Evolutionary conservation across 1,140 invertebrate species (phyloP).

Genomic region (Ericerus pela): DNA sequence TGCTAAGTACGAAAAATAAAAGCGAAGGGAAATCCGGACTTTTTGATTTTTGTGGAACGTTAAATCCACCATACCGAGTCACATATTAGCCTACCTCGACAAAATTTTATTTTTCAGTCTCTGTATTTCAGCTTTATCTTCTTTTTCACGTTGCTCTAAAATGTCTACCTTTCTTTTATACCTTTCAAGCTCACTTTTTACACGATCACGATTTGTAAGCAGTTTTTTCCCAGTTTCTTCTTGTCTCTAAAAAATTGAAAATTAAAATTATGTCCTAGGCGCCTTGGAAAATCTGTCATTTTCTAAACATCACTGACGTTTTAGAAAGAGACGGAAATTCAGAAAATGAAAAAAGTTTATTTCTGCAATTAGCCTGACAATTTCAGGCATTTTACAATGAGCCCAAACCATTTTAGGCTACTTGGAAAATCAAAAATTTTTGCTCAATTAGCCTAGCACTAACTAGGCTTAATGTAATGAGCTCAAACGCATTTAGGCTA

Average conservation of each 20-base stretch:
- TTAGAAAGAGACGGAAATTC: too few relatives aligned
- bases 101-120: conserved; percentile 27
- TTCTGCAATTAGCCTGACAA: too few relatives aligned
- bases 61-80: neutral
- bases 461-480: too few relatives aligned
- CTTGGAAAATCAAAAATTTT: too few relatives aligned
- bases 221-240: conserved; percentile 15
- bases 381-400: too few relatives aligned
- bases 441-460: too few relatives aligned
- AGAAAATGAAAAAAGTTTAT: too few relatives aligned
- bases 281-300: too few relatives aligned
- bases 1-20: neutral
- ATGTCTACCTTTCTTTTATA: conserved; percentile 36
- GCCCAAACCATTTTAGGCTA: too few relatives aligned
- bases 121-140: conserved; percentile 28
- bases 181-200: conserved; percentile 35
- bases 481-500: too few relatives aligned
- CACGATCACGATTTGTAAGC: conserved; percentile 23
- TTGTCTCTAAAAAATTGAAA: neutral
- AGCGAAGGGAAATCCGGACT: neutral
- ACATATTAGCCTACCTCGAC: conserved; percentile 17
- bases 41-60: neutral
- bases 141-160: conserved; percentile 31
- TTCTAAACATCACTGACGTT: too few relatives aligned
- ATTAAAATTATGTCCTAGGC: neutral